These are phyloP conservation scores for Eretmochelys imbricata DNA, from an alignment of 2,113 vertebrate genomes.

Conservation along the genomic window DNA sequence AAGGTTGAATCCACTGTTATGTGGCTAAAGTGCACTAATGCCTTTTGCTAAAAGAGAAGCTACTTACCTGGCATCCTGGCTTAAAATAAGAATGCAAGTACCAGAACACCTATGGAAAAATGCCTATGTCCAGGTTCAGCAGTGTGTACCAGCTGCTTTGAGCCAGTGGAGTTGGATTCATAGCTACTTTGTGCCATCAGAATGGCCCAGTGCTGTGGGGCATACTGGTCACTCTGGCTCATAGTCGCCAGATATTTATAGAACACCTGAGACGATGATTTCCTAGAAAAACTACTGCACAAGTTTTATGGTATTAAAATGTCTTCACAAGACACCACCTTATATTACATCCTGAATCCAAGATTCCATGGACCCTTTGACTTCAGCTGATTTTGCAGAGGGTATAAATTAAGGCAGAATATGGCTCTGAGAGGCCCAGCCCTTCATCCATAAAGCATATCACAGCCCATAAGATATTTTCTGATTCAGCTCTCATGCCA, in stretches of 20 bases:
- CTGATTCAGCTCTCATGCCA: not conserved
- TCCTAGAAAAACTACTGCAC: not conserved
- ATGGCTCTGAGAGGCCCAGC: not conserved
- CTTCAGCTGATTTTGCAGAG: not conserved
- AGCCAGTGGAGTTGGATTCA: not conserved
- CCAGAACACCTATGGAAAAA: not conserved
- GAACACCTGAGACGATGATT: not conserved
- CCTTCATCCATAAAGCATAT: not conserved
- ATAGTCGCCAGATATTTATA: not conserved
- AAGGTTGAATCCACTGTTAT: not conserved
- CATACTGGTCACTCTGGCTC: not conserved
- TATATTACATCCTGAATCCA: not conserved
- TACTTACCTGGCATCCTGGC: not conserved
- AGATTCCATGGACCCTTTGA: not conserved
- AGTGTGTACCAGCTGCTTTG: not conserved
- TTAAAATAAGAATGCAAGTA: not conserved
- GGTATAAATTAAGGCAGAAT: not conserved
- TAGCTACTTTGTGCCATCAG: not conserved
- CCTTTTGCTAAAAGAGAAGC: not conserved
- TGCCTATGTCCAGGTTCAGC: not conserved
- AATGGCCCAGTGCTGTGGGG: not conserved
- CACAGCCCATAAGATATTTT: fast-evolving
- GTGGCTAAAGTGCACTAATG: not conserved
- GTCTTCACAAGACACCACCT: not conserved
- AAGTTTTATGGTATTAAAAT: not conserved